Conservation (phyloP, 2,888 invertebrate genomes). For the Epistrophe grossulariae region DNA sequence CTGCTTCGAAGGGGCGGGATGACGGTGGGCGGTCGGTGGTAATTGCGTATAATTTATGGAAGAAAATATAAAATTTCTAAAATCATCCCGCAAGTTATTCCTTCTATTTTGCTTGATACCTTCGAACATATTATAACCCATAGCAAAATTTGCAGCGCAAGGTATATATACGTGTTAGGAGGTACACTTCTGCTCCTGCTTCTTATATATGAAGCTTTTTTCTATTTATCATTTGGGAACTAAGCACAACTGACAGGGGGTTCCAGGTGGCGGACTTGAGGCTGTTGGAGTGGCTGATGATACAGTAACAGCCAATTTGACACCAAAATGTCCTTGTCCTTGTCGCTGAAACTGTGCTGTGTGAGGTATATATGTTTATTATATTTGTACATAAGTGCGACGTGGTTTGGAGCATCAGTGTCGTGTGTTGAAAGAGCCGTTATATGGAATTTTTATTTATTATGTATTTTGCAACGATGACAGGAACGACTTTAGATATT, state of each 20-base stretch:
- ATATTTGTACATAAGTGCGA: neutral
- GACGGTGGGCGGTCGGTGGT: slow-evolving; percentile 15
- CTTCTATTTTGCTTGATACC: slow-evolving; percentile 47
- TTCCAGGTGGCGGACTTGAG: slow-evolving; percentile 10
- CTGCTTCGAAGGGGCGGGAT: neutral
- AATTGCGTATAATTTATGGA: slow-evolving; percentile 73
- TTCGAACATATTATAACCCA: neutral
- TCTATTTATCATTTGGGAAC: slow-evolving; percentile 15
- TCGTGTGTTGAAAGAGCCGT: slow-evolving; percentile 53
- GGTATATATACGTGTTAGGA: too few relatives aligned
- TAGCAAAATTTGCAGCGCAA: slow-evolving; percentile 8
- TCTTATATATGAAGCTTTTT: neutral
- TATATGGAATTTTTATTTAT: slow-evolving; percentile 57
- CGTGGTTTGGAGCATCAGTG: slow-evolving; percentile 4
- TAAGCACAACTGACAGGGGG: slow-evolving; percentile 42
- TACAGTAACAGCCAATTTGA: slow-evolving; percentile 64
- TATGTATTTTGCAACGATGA: slow-evolving; percentile 49
- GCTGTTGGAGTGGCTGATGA: slow-evolving; percentile 12
- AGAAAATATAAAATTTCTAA: slow-evolving; percentile 70
- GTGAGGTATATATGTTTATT: neutral
- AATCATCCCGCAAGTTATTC: slow-evolving; percentile 58
- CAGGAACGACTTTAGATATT: slow-evolving; percentile 26
- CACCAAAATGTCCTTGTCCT: slow-evolving; percentile 59
- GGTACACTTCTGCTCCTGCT: slow-evolving; percentile 1
- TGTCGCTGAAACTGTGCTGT: slow-evolving; percentile 7